Evolutionary conservation across 1,140 invertebrate species (phyloP).

Genomic region (Euura saliciscinereae): DNA sequence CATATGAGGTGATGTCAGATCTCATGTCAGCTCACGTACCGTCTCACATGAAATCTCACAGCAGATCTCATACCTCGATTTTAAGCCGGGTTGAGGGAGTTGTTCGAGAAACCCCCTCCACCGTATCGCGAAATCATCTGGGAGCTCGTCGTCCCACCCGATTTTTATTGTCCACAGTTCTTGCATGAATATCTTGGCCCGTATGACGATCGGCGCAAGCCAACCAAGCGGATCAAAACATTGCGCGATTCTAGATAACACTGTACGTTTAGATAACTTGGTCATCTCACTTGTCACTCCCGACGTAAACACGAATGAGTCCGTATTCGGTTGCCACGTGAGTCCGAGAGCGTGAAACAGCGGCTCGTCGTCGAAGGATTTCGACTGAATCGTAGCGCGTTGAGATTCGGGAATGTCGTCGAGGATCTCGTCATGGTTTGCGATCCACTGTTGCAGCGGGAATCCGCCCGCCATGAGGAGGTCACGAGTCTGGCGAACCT

Average conservation of each 20-base stretch:
- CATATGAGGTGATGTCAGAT: conserved; percentile 3
- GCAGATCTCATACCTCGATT: background rate
- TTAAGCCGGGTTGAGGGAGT: background rate
- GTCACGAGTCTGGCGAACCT: conserved; percentile 29
- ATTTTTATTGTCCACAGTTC: conserved; percentile 34
- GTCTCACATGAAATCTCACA: background rate
- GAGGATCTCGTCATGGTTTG: conserved; percentile 36
- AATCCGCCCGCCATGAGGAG: conserved; percentile 35
- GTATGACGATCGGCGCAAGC: conserved; percentile 40
- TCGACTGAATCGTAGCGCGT: background rate
- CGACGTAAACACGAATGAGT: conserved; percentile 24
- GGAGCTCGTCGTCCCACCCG: conserved; percentile 42
- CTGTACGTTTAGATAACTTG: conserved; percentile 34
- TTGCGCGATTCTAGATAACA: conserved; percentile 41
- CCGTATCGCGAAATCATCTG: conserved; percentile 17
- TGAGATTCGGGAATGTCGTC: no score
- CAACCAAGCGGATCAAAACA: conserved; percentile 45
- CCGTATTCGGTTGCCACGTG: conserved; percentile 32
- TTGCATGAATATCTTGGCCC: conserved; percentile 45
- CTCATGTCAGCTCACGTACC: background rate
- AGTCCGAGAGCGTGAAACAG: conserved; percentile 37
- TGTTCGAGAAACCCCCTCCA: no score
- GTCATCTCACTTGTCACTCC: background rate
- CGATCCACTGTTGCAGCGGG: conserved; percentile 42
- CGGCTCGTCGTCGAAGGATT: conserved; percentile 24